Evolutionary conservation across 2,113 vertebrate genomes (phyloP).

Genomic region (Siphamia tubifer): DNA sequence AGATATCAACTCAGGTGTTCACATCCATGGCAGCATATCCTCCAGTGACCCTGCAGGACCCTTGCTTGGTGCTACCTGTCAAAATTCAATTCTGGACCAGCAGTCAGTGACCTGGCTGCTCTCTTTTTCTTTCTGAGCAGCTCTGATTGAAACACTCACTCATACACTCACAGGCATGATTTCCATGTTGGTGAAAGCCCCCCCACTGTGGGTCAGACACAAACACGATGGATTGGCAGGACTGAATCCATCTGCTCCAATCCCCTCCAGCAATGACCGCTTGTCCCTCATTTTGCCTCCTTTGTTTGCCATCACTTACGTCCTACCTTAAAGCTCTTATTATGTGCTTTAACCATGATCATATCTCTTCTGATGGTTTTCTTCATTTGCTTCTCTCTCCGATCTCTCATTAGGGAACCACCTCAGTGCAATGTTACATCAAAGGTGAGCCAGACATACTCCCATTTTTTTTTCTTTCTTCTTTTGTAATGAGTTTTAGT

Average conservation of each 20-base stretch:
- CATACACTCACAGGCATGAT: slow-evolving; percentile 48
- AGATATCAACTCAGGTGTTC: slow-evolving; percentile 67
- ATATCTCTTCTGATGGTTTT: slow-evolving; percentile 64
- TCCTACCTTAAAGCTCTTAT: slow-evolving; percentile 21
- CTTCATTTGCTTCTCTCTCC: slow-evolving; percentile 79
- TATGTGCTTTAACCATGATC: slow-evolving; percentile 31
- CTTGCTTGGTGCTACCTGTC: slow-evolving; percentile 65
- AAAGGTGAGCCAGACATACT: slow-evolving; percentile 88
- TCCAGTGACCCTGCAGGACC: slow-evolving; percentile 70
- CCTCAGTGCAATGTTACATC: slow-evolving; percentile 96
- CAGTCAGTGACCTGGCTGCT: slow-evolving; percentile 56
- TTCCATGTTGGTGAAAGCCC: slow-evolving; percentile 59
- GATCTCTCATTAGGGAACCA: slow-evolving; percentile 92
- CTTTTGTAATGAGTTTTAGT: too few species aligned
- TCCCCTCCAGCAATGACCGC: slow-evolving; percentile 55
- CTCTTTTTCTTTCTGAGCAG: slow-evolving; percentile 31
- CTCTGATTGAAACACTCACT: slow-evolving; percentile 67
- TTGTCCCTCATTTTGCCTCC: slow-evolving; percentile 78
- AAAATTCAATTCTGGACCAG: slow-evolving; percentile 65
- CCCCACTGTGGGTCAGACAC: slow-evolving; percentile 84
- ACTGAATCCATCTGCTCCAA: slow-evolving; percentile 78
- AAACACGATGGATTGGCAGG: slow-evolving; percentile 76
- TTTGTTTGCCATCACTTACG: slow-evolving; percentile 65
- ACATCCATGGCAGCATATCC: slow-evolving; percentile 50
- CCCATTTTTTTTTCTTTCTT: neutral